These are phyloP conservation scores for Drosophila phalerata DNA, from an alignment of 2,888 invertebrate genomes.

Conservation along the genomic window DNA sequence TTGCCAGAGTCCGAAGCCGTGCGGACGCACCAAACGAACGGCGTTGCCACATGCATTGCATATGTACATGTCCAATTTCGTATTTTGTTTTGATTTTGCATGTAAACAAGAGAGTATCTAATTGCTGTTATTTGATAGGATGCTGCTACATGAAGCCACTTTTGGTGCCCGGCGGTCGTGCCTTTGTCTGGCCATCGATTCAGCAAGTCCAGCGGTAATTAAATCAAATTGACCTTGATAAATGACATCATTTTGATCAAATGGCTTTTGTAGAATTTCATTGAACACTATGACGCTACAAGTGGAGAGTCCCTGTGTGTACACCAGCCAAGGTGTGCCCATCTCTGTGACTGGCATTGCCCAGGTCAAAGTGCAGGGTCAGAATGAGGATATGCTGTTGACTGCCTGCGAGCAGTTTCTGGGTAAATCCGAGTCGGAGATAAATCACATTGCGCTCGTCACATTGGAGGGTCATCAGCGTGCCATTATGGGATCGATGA, in stretches of 20 bases:
- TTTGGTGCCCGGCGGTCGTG: constrained; percentile 97
- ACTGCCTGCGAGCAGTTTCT: constrained; percentile 98
- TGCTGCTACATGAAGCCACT: constrained; percentile 97
- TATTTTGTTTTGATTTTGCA: constrained; percentile 28
- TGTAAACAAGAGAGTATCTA: constrained; percentile 41
- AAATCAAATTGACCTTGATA: constrained; percentile 35
- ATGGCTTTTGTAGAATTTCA: constrained; percentile 89
- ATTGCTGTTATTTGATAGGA: constrained; percentile 87
- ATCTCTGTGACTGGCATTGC: constrained; percentile 99
- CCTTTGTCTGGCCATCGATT: constrained; percentile 98
- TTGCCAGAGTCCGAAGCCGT: constrained; percentile 54
- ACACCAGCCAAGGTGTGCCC: constrained; percentile 98
- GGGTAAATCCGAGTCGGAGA: constrained; percentile 94
- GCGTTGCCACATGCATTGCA: constrained; percentile 32
- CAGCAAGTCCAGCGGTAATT: constrained; percentile 92
- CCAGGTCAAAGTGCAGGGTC: constrained; percentile 94
- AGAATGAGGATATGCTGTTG: constrained; percentile 90
- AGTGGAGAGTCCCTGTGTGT: constrained; percentile 97
- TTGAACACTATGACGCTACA: constrained; percentile 98
- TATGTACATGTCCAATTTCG: constrained; percentile 4
- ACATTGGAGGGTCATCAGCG: constrained; percentile 97
- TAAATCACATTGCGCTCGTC: constrained; percentile 95
- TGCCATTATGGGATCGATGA: constrained; percentile 98
- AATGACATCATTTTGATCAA: constrained; percentile 23
- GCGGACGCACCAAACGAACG: constrained; percentile 57